These are phyloP conservation scores for Selenia dentaria DNA, from an alignment of 2,888 invertebrate genomes.

Conservation along the genomic window DNA sequence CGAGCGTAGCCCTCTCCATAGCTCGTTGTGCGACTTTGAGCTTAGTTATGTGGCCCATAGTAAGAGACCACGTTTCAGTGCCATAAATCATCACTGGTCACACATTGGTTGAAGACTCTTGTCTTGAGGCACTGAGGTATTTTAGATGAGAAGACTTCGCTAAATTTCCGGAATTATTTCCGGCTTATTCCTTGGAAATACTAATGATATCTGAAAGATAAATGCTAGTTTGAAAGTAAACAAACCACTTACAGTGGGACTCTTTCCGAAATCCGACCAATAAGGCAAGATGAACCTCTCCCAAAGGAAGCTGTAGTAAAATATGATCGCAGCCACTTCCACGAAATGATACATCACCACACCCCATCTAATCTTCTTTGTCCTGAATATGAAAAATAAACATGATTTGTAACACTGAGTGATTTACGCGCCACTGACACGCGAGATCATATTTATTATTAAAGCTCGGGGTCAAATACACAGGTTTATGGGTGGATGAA, in stretches of 20 bases:
- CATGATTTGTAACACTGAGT: conserved; percentile 28
- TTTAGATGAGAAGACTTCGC: no score
- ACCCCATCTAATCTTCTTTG: conserved; percentile 89
- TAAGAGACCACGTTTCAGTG: no score
- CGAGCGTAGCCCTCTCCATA: no score
- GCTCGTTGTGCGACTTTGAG: no score
- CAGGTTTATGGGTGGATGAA: conserved; percentile 9
- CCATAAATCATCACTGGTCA: no score
- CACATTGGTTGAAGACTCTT: no score
- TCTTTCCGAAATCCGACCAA: conserved; percentile 87
- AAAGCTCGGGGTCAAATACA: conserved; percentile 13
- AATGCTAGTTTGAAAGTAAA: no score
- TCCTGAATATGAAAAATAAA: conserved; percentile 77
- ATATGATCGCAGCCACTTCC: conserved; percentile 92
- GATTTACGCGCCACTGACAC: conserved; percentile 25
- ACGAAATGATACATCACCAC: conserved; percentile 87
- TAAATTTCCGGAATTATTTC: no score
- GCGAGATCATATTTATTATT: conserved; percentile 27
- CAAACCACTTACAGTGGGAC: conserved; percentile 27
- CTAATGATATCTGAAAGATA: no score
- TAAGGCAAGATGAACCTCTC: conserved; percentile 90
- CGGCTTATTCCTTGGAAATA: no score
- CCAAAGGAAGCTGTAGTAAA: conserved; percentile 92
- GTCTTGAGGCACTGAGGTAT: no score
- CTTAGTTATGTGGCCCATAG: no score